These are phyloP conservation scores for Monoplex corrugatus DNA, from an alignment of 2,888 invertebrate species.

Conservation along the genomic window DNA sequence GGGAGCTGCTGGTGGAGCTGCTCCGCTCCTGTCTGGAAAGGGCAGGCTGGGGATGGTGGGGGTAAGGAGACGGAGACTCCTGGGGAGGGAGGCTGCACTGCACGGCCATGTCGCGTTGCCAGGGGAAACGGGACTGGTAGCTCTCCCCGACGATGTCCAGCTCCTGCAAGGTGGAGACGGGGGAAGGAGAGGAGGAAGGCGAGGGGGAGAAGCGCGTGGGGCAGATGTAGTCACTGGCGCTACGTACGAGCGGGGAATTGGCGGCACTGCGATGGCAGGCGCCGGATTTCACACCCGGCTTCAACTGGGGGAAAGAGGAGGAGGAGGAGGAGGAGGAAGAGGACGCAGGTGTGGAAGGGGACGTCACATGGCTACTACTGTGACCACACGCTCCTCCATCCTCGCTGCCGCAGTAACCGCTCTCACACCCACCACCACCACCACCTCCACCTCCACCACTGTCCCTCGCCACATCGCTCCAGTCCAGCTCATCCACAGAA, in stretches of 20 bases:
- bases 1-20: slow-evolving; percentile 1
- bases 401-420: slow-evolving; percentile 2
- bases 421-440: slow-evolving; percentile 3
- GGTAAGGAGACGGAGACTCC: background rate
- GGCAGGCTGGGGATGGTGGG: background rate
- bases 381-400: background rate
- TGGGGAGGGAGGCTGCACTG: slow-evolving; percentile 72
- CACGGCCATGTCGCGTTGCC: slow-evolving; percentile 76
- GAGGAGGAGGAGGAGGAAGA: background rate
- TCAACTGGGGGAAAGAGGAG: background rate
- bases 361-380: background rate
- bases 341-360: background rate
- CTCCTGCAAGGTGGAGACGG: slow-evolving; percentile 41
- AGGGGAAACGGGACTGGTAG: slow-evolving; percentile 72
- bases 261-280: background rate
- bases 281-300: background rate
- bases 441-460: background rate
- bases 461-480: background rate
- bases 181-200: background rate
- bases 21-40: background rate
- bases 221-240: background rate
- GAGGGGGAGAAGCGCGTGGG: background rate
- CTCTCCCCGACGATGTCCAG: slow-evolving; percentile 76
- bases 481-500: slow-evolving; percentile 29
- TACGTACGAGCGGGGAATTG: background rate